A percentile compares a stretch with the other conserved stretches of the same genome.
Evolutionary conservation across 1,140 invertebrate species (phyloP).

Genomic region (Drosophila pandora): DNA sequence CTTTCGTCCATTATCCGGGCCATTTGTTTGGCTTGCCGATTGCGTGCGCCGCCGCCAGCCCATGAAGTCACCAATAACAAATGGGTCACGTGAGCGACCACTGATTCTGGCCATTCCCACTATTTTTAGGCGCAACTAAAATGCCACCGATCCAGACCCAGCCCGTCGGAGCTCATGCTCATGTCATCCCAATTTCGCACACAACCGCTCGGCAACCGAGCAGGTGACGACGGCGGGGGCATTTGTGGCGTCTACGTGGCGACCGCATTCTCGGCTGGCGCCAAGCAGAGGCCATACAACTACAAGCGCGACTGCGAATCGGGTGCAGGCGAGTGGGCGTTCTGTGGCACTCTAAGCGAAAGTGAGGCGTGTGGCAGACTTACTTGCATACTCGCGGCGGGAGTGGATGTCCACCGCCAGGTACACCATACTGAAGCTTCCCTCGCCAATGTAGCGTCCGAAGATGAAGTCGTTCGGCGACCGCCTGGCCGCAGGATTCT

Average conservation of each 20-base stretch:
- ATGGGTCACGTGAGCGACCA: slow-evolving; percentile 34
- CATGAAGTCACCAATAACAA: slow-evolving; percentile 39
- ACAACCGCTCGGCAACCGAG: neutral
- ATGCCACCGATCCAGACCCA: too few species aligned
- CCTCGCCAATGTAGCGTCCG: slow-evolving; percentile 97
- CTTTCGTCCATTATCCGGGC: slow-evolving; percentile 6
- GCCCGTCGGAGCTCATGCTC: too few species aligned
- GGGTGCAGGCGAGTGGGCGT: slow-evolving; percentile 34
- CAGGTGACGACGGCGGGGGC: slow-evolving; percentile 34
- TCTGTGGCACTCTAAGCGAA: slow-evolving; percentile 26
- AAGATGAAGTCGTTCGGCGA: slow-evolving; percentile 96
- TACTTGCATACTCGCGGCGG: slow-evolving; percentile 96
- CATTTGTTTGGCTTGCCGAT: slow-evolving; percentile 7
- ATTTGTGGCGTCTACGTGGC: slow-evolving; percentile 42
- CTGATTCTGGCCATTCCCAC: slow-evolving; percentile 7
- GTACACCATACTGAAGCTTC: slow-evolving; percentile 98
- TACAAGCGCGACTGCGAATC: neutral
- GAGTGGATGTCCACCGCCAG: slow-evolving; percentile 96
- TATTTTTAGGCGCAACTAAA: too few species aligned
- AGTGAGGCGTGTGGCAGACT: slow-evolving; percentile 84
- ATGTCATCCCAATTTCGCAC: too few species aligned
- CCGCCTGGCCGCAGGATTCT: slow-evolving; percentile 86
- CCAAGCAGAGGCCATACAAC: slow-evolving; percentile 54
- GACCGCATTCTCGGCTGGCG: slow-evolving; percentile 58
- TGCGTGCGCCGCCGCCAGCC: neutral